These are phyloP conservation scores for Bombyx mori DNA, from an alignment of 1,140 invertebrate genomes.

Conservation along the genomic window DNA sequence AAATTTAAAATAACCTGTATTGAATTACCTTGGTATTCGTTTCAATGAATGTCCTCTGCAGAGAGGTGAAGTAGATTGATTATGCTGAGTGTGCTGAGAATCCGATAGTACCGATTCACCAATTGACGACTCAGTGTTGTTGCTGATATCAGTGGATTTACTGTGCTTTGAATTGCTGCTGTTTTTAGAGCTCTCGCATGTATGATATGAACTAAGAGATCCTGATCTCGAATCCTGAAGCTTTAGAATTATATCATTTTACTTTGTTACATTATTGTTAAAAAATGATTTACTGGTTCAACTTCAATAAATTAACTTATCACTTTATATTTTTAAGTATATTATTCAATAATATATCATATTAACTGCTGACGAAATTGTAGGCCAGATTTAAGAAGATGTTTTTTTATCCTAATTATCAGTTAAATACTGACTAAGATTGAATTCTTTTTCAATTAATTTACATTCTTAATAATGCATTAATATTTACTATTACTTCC, in stretches of 20 bases:
- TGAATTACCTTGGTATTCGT: conserved; percentile 48
- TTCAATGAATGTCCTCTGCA: conserved; percentile 65
- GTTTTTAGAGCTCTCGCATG: conserved; percentile 63
- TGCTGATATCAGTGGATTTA: conserved; percentile 48
- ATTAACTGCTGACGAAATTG: too few relatives aligned
- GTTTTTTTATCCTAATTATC: too few relatives aligned
- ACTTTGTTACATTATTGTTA: conserved; percentile 6
- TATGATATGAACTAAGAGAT: conserved; percentile 58
- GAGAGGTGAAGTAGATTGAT: conserved; percentile 67
- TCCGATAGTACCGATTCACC: conserved; percentile 45
- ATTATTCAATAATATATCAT: too few relatives aligned
- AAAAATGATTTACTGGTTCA: conserved; percentile 2
- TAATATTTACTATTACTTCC: too few relatives aligned
- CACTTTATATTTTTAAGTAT: too few relatives aligned
- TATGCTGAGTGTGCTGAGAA: conserved; percentile 52
- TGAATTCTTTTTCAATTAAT: too few relatives aligned
- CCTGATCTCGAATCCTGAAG: conserved; percentile 49
- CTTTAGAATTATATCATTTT: conserved; percentile 15
- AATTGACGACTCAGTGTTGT: conserved; percentile 40
- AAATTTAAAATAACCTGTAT: too few relatives aligned
- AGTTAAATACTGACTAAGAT: too few relatives aligned
- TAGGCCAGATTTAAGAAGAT: too few relatives aligned
- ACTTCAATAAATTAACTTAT: too few relatives aligned
- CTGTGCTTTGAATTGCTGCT: conserved; percentile 44
- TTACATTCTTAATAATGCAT: too few relatives aligned